These are phyloP conservation scores for Syngnathus rostellatus DNA, from an alignment of 2,797 vertebrate genomes.

Conservation along the genomic window DNA sequence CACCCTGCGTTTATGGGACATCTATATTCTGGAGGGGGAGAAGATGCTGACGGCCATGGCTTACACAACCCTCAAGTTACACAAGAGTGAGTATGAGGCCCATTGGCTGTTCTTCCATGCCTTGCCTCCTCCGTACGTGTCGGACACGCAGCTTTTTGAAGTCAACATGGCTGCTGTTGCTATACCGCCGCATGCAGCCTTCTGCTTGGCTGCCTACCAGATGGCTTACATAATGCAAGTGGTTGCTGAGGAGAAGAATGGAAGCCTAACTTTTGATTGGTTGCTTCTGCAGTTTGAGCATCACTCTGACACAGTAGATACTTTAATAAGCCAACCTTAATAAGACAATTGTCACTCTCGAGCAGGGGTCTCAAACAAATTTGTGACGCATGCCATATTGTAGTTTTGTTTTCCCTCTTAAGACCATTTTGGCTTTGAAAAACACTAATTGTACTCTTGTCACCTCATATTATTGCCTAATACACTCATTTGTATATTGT, in stretches of 20 bases:
- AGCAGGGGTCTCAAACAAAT: not conserved
- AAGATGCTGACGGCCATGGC: slow-evolving; percentile 74
- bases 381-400: not conserved
- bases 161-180: slow-evolving; percentile 27
- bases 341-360: not conserved
- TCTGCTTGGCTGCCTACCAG: slow-evolving; percentile 41
- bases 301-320: not conserved
- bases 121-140: slow-evolving; percentile 5
- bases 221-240: slow-evolving; percentile 54
- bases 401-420: not conserved
- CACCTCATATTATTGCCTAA: not conserved
- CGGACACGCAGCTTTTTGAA: not conserved
- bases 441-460: not conserved
- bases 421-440: not conserved
- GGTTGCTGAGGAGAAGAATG: slow-evolving; percentile 56
- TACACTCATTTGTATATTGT: too few species aligned
- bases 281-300: slow-evolving; percentile 1
- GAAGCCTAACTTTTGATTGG: slow-evolving; percentile 50
- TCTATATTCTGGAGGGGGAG: slow-evolving; percentile 82
- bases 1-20: slow-evolving; percentile 80
- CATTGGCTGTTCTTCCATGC: slow-evolving; percentile 9
- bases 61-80: slow-evolving; percentile 77
- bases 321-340: not conserved
- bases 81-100: slow-evolving; percentile 79
- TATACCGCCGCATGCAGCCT: slow-evolving; percentile 20